A percentile compares a stretch with the other conserved stretches of the same genome.
Conservation (phyloP, 2,888 invertebrate species). For the Parnassius glacialis region DNA sequence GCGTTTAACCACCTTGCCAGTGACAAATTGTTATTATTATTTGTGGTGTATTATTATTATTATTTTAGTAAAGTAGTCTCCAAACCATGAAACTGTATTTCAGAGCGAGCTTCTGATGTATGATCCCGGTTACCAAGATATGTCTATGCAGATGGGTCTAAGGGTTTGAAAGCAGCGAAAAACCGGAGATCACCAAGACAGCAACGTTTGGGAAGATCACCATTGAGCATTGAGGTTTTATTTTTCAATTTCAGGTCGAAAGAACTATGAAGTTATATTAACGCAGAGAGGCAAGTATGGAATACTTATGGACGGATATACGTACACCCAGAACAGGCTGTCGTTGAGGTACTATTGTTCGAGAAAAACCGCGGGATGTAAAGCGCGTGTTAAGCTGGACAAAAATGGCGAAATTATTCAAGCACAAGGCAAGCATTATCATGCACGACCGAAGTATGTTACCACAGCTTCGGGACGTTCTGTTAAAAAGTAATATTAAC, state of each 20-base stretch:
- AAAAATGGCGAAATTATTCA: conserved; percentile 25
- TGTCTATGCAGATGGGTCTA: too few species aligned
- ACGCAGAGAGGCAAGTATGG: conserved; percentile 34
- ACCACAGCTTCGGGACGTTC: conserved; percentile 7
- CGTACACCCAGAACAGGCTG: conserved; percentile 38
- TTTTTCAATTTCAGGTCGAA: conserved; percentile 8
- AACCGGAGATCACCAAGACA: too few species aligned
- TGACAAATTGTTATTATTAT: too few species aligned
- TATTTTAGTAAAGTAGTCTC: too few species aligned
- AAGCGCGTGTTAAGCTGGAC: conserved; percentile 32
- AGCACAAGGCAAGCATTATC: conserved; percentile 19
- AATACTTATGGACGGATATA: conserved; percentile 40
- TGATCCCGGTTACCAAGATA: too few species aligned
- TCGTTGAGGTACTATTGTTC: conserved; percentile 44
- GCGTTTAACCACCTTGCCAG: too few species aligned
- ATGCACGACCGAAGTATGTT: conserved; percentile 19
- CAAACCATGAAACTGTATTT: too few species aligned
- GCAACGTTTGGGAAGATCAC: too few species aligned
- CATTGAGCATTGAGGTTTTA: neutral
- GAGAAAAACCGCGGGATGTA: conserved; percentile 35
- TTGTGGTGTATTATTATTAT: too few species aligned
- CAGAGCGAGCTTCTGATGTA: too few species aligned
- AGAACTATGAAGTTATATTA: conserved; percentile 42
- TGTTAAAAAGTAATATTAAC: neutral
- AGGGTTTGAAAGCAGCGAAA: too few species aligned